Conservation (phyloP, 2,888 invertebrate genomes). For the Cerceris rybyensis region DNA sequence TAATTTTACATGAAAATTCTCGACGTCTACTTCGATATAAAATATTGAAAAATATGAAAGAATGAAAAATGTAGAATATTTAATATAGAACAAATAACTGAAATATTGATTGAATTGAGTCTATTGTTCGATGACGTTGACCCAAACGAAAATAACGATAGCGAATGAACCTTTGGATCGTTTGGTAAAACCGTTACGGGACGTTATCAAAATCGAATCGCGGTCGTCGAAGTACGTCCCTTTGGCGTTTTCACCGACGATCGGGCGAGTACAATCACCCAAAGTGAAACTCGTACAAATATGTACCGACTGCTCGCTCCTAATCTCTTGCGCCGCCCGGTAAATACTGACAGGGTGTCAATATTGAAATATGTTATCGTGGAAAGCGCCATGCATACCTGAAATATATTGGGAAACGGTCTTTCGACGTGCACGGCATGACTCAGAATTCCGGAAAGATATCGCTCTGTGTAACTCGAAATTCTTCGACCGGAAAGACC, state of each 20-base stretch:
- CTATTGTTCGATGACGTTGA: conserved; percentile 11
- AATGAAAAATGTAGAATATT: not conserved
- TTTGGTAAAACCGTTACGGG: conserved; percentile 20
- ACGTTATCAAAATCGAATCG: conserved; percentile 54
- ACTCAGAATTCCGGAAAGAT: conserved; percentile 60
- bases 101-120: not conserved
- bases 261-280: conserved; percentile 65
- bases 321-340: conserved; percentile 71
- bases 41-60: not conserved
- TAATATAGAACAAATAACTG: not conserved
- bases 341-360: conserved; percentile 76
- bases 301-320: conserved; percentile 68
- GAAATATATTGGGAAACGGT: conserved; percentile 67
- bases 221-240: conserved; percentile 45
- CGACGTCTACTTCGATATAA: too few relatives aligned
- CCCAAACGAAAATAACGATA: conserved; percentile 13
- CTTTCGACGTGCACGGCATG: conserved; percentile 50
- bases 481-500: conserved; percentile 18
- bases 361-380: conserved; percentile 79
- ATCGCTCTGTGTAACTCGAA: conserved; percentile 25
- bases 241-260: conserved; percentile 52
- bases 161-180: conserved; percentile 28
- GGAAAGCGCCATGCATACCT: conserved; percentile 71
- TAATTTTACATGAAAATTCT: not conserved
- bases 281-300: conserved; percentile 75